Conservation (phyloP, 2,113 vertebrate species). For the Dunckerocampus dactyliophorus region DNA sequence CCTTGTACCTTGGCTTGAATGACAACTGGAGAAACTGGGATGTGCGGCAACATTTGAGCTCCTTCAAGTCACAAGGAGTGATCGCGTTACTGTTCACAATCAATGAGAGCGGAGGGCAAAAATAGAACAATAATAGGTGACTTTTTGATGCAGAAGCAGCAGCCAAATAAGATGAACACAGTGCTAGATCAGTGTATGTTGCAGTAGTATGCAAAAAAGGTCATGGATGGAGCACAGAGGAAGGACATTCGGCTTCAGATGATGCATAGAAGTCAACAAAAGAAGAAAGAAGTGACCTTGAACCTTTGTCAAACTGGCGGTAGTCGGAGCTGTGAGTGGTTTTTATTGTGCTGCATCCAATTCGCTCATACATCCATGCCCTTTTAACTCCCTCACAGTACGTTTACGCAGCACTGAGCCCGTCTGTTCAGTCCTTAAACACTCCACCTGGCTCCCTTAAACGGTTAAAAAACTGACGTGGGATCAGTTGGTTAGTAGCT, state of each 20-base stretch:
- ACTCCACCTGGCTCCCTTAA: not conserved
- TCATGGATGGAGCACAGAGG: not conserved
- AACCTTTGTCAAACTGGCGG: not conserved
- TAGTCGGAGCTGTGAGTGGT: not conserved
- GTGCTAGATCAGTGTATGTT: not conserved
- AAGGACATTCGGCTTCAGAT: not conserved
- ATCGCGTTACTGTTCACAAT: constrained; percentile 38
- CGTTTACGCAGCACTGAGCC: too few species aligned
- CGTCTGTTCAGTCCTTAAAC: too few species aligned
- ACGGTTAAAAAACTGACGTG: not conserved
- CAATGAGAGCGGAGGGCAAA: constrained; percentile 15
- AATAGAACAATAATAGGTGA: not conserved
- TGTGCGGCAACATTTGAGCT: too few species aligned
- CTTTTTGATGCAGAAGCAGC: not conserved
- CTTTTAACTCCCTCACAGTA: not conserved
- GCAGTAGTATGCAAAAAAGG: not conserved
- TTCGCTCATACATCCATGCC: not conserved
- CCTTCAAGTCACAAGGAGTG: constrained; percentile 26
- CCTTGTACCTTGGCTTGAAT: not conserved
- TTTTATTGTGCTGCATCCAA: not conserved
- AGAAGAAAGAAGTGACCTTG: not conserved
- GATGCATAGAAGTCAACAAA: not conserved
- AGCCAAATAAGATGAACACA: too few species aligned
- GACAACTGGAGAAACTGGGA: not conserved
- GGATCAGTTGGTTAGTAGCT: not conserved